A percentile compares a stretch with the other conserved stretches of the same genome.
Evolutionary conservation across 2,888 invertebrate species (phyloP).

Genomic region (Andrena camellia): DNA sequence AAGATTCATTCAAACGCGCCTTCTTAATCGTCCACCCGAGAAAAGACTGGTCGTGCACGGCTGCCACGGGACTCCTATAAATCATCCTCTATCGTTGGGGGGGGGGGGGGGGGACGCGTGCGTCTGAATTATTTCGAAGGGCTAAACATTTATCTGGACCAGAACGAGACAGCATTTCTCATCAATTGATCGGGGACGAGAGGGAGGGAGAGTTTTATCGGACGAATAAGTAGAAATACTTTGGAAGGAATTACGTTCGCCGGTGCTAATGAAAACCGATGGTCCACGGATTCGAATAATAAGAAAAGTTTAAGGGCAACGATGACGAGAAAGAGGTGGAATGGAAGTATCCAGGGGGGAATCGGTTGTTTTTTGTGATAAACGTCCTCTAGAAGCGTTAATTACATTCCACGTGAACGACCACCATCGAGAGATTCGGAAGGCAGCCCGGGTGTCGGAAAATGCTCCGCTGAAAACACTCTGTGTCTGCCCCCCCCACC

Average conservation of each 20-base stretch:
- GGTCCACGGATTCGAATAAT: constrained; percentile 54
- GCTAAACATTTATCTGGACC: constrained; percentile 3
- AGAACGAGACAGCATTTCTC: background rate
- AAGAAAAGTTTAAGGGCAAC: constrained; percentile 68
- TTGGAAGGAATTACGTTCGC: constrained; percentile 37
- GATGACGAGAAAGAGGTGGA: constrained; percentile 48
- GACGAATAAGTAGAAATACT: constrained; percentile 3
- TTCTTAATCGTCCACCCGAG: constrained; percentile 11
- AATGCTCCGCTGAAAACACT: constrained; percentile 50
- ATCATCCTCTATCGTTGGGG: constrained; percentile 18
- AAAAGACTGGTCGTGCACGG: background rate
- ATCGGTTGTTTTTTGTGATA: constrained; percentile 68
- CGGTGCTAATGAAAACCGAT: constrained; percentile 49
- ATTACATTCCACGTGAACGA: constrained; percentile 80
- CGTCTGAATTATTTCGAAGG: constrained; percentile 28
- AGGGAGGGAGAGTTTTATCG: constrained; percentile 9
- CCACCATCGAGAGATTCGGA: constrained; percentile 75
- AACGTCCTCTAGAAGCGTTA: constrained; percentile 71
- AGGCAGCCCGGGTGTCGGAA: constrained; percentile 50
- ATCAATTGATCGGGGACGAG: background rate
- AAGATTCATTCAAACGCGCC: constrained; percentile 35
- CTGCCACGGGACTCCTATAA: constrained; percentile 17
- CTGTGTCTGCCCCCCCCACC: constrained; percentile 39
- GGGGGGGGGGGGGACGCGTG: background rate
- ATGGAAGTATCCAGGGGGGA: constrained; percentile 25